Percentiles rank a stretch among this genome's conserved stretches.
Evolutionary conservation across 2,113 vertebrate genomes (phyloP).

Genomic region (Neolamprologus variostigma): DNA sequence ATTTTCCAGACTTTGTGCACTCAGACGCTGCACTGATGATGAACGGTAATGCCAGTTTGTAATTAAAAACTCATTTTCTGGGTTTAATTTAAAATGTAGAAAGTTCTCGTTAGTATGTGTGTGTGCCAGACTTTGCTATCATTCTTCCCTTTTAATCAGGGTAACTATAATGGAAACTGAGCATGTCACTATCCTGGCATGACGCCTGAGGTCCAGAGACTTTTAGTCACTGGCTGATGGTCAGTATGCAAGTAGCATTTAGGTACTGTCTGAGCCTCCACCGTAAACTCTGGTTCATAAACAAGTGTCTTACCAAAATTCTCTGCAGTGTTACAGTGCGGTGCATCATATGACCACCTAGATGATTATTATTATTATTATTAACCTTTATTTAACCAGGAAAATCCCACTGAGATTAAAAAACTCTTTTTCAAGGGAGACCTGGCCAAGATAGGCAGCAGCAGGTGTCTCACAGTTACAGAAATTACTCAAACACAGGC

Average conservation of each 20-base stretch:
- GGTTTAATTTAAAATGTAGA: fast-evolving
- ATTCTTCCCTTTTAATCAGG: not conserved
- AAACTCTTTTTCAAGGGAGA: too few species aligned
- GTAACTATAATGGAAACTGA: not conserved
- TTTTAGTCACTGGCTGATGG: not conserved
- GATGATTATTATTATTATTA: not conserved
- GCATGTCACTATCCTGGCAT: not conserved
- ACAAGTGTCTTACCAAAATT: not conserved
- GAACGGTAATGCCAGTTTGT: not conserved
- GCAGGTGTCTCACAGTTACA: too few species aligned
- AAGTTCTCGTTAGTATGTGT: not conserved
- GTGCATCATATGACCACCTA: not conserved
- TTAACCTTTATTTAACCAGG: too few species aligned
- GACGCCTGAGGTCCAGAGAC: not conserved
- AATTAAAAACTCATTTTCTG: not conserved
- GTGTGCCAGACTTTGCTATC: not conserved
- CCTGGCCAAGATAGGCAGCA: too few species aligned
- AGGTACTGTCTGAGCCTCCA: not conserved
- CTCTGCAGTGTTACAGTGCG: not conserved
- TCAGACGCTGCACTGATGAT: not conserved
- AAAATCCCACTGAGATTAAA: too few species aligned
- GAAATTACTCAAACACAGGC: too few species aligned
- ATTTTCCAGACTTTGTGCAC: not conserved
- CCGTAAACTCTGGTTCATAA: not conserved
- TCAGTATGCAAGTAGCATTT: not conserved